These are phyloP conservation scores for Oxycera nigricornis DNA, from an alignment of 2,888 invertebrate genomes.

Conservation along the genomic window DNA sequence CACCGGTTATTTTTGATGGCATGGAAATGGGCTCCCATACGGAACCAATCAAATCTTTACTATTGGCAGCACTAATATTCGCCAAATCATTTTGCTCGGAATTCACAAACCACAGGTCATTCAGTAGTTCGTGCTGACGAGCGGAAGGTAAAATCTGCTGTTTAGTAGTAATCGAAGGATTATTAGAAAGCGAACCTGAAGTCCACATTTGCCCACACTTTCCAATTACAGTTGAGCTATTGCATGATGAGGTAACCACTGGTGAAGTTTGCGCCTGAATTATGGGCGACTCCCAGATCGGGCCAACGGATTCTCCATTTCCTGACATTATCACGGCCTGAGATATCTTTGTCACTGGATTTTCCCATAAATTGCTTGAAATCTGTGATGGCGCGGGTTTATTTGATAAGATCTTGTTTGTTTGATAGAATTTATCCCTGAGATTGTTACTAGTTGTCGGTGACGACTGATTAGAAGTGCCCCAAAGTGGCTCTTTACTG, in stretches of 20 bases:
- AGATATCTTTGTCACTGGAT: conserved; percentile 49
- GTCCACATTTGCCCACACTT: conserved; percentile 59
- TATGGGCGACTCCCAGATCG: conserved; percentile 48
- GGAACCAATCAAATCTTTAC: conserved; percentile 42
- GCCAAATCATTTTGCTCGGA: conserved; percentile 46
- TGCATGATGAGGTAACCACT: background rate
- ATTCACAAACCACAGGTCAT: conserved; percentile 59
- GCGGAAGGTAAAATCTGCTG: conserved; percentile 47
- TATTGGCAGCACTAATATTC: conserved; percentile 31
- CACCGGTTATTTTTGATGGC: background rate
- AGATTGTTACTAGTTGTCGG: conserved; percentile 57
- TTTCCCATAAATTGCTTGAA: conserved; percentile 50
- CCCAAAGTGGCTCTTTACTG: conserved; percentile 61
- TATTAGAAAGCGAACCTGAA: conserved; percentile 34
- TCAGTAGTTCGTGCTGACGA: conserved; percentile 52
- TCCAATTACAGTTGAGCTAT: conserved; percentile 35
- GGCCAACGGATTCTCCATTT: conserved; percentile 47
- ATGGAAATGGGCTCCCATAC: conserved; percentile 34
- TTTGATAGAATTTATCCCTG: conserved; percentile 54
- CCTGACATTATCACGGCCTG: conserved; percentile 44
- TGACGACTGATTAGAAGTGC: conserved; percentile 56
- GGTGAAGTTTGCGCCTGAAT: conserved; percentile 41
- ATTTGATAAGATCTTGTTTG: conserved; percentile 50
- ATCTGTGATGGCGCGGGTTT: conserved; percentile 37
- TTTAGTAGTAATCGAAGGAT: conserved; percentile 41